Base-by-base conservation (phyloP, 2,797 vertebrate species). In the Rhinatrema bivittatum region DNA sequence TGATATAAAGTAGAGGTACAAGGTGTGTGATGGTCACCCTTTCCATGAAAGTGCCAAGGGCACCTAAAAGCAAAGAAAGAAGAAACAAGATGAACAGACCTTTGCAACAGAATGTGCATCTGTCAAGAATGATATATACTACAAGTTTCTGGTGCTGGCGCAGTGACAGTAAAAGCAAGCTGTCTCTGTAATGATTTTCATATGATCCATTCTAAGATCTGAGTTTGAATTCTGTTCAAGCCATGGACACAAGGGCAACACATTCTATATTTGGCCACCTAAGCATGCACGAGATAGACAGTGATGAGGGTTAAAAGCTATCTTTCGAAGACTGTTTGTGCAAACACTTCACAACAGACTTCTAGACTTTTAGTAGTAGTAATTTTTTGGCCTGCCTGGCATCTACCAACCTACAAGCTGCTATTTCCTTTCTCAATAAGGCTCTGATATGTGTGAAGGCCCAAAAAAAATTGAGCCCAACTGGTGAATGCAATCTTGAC, bases 111-210 rank as follows among this genome's bases (percentile, higher is more conserved):
- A 79, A 83, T 17, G 73, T 77, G 67, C 79, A 84, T 79, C 78
- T 83, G 81, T 78, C 77, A 79, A 81, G 78, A 78, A 79, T 75
- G 76, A 82, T 84, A 84, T 82, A 84, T 65, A 60, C 69, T 34
- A 29, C 23, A 36, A 77, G 76, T 79, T 81, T 78, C 79, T 83
- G 79, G 61, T 42, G 63, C 60, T 83, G 82, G 82, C 80, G 65
- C 5, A 0, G 29, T 66, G 76, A 82, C 82, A 85, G 70, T 53
- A 49, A 30, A 47, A 57, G 67, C 78, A 82, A 80, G 78, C 82
- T 83, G 82, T 80, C 71, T 75, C 45, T 47, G 62, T 55, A 63
- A 54, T 27, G 65, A 48, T 65, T 75, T 68, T 62, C 74, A 76
- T 72, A 69, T 54, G 68, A 75, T 59, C 63, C 57, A 22, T 48